Evolutionary conservation across 2,113 vertebrate genomes (phyloP), one percentile per base, ranked within the genome.

Genomic region (Nipponia nippon): DNA sequence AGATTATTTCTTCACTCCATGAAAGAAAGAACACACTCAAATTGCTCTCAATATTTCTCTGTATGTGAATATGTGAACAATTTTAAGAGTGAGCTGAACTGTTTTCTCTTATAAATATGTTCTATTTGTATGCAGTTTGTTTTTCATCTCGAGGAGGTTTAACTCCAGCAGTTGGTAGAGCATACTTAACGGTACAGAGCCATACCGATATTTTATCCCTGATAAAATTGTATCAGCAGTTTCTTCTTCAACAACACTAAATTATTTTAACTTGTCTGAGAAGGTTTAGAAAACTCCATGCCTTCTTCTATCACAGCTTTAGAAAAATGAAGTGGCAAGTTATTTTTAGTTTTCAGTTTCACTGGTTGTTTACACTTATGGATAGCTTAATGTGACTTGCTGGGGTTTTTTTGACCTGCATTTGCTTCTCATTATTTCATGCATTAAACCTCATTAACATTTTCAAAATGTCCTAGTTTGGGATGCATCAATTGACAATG

Each of bases 331-430:
- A 91, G 53, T 66, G 50, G 16, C 21, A 70, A 46, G 16, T 63
- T 80, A 53, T 50, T 83, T 90, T 90, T 86, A 65, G 25, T 65
- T 92, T 93, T 61, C 16, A 26, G 22, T 91, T 94, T 92, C 53
- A 50, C 58, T 81, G 23, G 22, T 70, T 89, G 47, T 63, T 93
- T 52, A 79, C 79, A 65, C 30, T 59, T 86, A 26, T 0, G 11
- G n/a, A 38, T 47, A 82, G 21, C 32, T 87, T 87, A 83, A 52
- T 78, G 22, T 55, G 67, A 55, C 50, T 87, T 85, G 78, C 53
- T 91, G 49, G 4, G 1, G 0, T 0, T 49, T 78, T 69, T 50
- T 1, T 65, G 14, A 47, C 0, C 36, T 3, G 4, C 13, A 18
- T 93, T 93, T 82, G 21, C 66, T 95, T 95, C 83, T 77, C 32